Percentiles rank a stretch among this genome's conserved stretches.
Evolutionary conservation across 1,140 invertebrate species (phyloP).

Genomic region (Pogonomyrmex barbatus): DNA sequence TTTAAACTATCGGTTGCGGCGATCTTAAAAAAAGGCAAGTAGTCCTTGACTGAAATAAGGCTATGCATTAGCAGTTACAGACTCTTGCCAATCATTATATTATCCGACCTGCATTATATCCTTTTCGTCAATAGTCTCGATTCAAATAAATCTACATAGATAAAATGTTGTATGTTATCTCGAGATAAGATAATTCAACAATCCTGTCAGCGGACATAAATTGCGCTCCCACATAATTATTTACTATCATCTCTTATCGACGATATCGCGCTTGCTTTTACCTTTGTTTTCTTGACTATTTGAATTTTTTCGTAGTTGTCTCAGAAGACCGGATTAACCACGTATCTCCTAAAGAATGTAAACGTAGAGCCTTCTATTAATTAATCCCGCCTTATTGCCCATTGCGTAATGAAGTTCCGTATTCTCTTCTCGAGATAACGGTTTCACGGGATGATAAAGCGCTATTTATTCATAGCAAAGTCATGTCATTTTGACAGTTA

Average conservation of each 20-base stretch:
- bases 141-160: conserved; percentile 15
- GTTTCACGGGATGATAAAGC: conserved; percentile 34
- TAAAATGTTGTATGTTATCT: neutral
- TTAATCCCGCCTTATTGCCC: conserved; percentile 21
- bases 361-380: conserved; percentile 41
- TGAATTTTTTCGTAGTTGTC: neutral
- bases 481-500: conserved; percentile 25
- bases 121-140: neutral
- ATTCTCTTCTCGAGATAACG: conserved; percentile 49
- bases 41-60: conserved; percentile 71
- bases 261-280: conserved; percentile 20
- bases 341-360: conserved; percentile 11
- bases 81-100: conserved; percentile 37
- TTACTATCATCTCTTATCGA: conserved; percentile 21
- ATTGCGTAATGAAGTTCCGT: conserved; percentile 59
- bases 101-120: neutral
- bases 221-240: neutral
- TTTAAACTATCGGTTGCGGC: conserved; percentile 63
- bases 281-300: conserved; percentile 9
- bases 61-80: conserved; percentile 50
- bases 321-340: neutral
- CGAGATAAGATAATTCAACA: neutral
- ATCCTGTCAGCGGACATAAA: neutral
- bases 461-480: conserved; percentile 46
- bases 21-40: conserved; percentile 67